Conservation (phyloP, 2,888 invertebrate genomes). For the Diloba caeruleocephala region DNA sequence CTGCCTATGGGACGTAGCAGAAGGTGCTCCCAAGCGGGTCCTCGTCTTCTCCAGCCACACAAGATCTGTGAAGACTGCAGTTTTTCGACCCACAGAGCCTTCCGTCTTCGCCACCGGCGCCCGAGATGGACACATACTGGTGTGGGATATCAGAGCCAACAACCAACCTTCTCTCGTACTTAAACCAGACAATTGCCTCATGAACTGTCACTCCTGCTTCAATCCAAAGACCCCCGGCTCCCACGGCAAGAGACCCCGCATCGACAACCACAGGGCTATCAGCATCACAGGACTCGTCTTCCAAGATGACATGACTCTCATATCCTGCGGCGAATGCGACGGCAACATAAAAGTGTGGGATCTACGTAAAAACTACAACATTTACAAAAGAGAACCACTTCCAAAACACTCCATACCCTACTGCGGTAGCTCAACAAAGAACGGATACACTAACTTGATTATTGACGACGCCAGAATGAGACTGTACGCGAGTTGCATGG, state of each 20-base stretch:
- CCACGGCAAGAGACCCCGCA: constrained; percentile 81
- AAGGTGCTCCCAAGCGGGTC: constrained; percentile 79
- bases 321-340: constrained; percentile 96
- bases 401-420: constrained; percentile 93
- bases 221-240: constrained; percentile 86
- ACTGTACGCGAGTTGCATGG: constrained; percentile 96
- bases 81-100: constrained; percentile 91
- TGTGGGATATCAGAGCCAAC: constrained; percentile 93
- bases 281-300: constrained; percentile 95
- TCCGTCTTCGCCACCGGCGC: constrained; percentile 96
- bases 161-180: constrained; percentile 78
- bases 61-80: constrained; percentile 94
- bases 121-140: constrained; percentile 95
- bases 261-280: constrained; percentile 88
- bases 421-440: constrained; percentile 91
- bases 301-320: constrained; percentile 93
- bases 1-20: constrained; percentile 92
- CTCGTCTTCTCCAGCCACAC: constrained; percentile 93
- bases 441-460: constrained; percentile 93
- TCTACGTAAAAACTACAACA: constrained; percentile 93
- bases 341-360: constrained; percentile 97
- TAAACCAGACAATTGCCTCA: constrained; percentile 92
- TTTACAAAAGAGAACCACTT: constrained; percentile 91
- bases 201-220: constrained; percentile 90
- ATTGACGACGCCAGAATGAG: constrained; percentile 91